phyloP scores from a whole-genome alignment of 1,140 invertebrate species.

The Meteorus sp. region DNA sequence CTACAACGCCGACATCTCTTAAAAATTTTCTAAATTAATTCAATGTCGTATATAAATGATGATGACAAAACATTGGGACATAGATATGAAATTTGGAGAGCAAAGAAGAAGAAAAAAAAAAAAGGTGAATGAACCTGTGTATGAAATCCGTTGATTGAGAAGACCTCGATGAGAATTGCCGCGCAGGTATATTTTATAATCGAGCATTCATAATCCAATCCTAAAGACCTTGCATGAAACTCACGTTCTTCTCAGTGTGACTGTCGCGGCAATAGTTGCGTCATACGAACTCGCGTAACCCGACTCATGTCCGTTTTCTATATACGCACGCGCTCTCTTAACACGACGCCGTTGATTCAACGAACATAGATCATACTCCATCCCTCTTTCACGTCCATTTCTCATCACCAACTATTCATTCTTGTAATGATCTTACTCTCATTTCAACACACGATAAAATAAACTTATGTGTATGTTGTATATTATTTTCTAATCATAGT shows the following conservation, averaged over 20 bases:
- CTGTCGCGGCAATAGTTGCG: conserved; percentile 18
- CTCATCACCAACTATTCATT: neutral
- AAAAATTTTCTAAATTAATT: conserved; percentile 11
- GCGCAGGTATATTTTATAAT: neutral
- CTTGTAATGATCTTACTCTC: no score
- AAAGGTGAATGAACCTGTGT: conserved; percentile 1
- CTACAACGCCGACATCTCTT: neutral
- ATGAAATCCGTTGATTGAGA: neutral
- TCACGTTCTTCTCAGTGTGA: conserved; percentile 12
- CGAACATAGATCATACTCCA: neutral
- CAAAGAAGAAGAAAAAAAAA: neutral
- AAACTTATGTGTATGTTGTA: no score
- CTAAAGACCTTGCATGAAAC: conserved; percentile 12
- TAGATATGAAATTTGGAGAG: no score
- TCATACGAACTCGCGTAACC: conserved; percentile 30
- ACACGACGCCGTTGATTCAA: neutral
- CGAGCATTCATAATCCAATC: no score
- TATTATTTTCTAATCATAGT: no score
- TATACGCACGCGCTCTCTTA: neutral
- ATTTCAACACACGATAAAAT: no score
- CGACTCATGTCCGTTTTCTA: conserved; percentile 8
- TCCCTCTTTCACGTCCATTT: neutral
- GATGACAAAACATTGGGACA: conserved; percentile 10
- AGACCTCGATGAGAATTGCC: neutral
- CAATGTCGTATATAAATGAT: conserved; percentile 15